phyloP scores from a whole-genome alignment of 2,888 invertebrate genomes.

The Sphaerophoria rueppellii region DNA sequence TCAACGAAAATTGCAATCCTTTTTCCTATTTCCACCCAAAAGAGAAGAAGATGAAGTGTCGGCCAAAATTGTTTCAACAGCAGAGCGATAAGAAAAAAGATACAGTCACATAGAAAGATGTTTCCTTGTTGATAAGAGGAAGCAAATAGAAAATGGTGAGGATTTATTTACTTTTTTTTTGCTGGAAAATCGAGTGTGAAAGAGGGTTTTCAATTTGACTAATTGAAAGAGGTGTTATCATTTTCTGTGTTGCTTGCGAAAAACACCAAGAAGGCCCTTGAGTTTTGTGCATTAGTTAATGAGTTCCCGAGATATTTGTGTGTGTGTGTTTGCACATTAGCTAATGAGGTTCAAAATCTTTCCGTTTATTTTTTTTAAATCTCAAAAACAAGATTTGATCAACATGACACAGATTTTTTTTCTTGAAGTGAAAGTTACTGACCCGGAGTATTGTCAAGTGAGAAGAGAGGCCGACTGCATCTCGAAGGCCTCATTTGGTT shows the following conservation, averaged over 20 bases:
- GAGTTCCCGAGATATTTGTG: conserved; percentile 1
- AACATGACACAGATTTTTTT: conserved; percentile 55
- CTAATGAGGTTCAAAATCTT: conserved; percentile 46
- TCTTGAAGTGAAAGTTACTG: too few relatives aligned
- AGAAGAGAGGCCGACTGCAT: background rate
- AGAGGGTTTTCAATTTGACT: conserved; percentile 66
- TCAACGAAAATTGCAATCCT: conserved; percentile 37
- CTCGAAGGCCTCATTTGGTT: conserved; percentile 46
- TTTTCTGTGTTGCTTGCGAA: background rate
- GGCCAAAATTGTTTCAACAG: conserved; percentile 24
- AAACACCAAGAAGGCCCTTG: conserved; percentile 21
- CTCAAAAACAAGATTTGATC: background rate
- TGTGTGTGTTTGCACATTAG: conserved; percentile 45
- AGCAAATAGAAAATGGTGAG: conserved; percentile 1
- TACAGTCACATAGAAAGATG: conserved; percentile 9
- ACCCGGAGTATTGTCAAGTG: background rate
- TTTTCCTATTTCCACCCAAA: background rate
- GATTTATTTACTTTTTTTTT: background rate
- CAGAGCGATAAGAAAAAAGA: background rate
- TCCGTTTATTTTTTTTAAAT: background rate
- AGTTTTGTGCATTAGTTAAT: conserved; percentile 54
- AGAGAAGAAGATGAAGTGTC: conserved; percentile 28
- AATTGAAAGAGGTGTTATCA: conserved; percentile 57
- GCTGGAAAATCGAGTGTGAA: conserved; percentile 39
- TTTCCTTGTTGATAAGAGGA: conserved; percentile 12